Conservation (phyloP, 2,113 vertebrate genomes). For the Formicarius rufipectus region DNA sequence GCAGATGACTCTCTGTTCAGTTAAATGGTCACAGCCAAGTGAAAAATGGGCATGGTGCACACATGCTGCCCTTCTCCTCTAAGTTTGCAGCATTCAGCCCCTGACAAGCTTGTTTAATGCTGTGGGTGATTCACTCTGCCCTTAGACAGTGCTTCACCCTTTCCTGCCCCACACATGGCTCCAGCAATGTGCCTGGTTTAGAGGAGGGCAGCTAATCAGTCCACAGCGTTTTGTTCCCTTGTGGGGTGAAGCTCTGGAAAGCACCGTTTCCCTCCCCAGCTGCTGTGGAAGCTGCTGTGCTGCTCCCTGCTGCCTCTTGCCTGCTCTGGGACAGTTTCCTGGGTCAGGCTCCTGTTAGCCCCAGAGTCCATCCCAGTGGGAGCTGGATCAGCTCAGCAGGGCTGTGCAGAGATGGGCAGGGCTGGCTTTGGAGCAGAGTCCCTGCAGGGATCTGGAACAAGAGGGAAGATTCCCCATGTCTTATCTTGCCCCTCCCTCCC, state of each 20-base stretch:
- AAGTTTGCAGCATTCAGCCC: not conserved
- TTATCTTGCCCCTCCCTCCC: not conserved
- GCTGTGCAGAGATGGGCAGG: not conserved
- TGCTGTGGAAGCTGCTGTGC: not conserved
- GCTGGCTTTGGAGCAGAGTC: not conserved
- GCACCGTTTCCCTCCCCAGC: not conserved
- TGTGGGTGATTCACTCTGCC: not conserved
- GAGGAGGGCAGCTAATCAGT: not conserved
- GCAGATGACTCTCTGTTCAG: constrained; percentile 43
- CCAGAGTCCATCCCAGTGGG: not conserved
- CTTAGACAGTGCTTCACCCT: not conserved
- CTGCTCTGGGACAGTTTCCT: not conserved
- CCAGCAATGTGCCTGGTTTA: not conserved
- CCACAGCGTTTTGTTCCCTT: not conserved
- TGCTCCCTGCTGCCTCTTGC: not conserved
- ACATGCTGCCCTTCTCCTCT: not conserved
- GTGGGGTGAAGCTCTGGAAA: not conserved
- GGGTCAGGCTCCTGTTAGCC: not conserved
- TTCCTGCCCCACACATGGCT: not conserved
- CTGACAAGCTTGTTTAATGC: not conserved
- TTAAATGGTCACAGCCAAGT: constrained; percentile 27
- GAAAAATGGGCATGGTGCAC: not conserved
- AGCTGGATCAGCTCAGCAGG: not conserved
- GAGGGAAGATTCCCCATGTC: not conserved
- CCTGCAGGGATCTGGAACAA: not conserved